Evolutionary conservation across 2,888 invertebrate species (phyloP), one percentile per base, ranked within the genome.

Genomic region (Phyto melanocephala): DNA sequence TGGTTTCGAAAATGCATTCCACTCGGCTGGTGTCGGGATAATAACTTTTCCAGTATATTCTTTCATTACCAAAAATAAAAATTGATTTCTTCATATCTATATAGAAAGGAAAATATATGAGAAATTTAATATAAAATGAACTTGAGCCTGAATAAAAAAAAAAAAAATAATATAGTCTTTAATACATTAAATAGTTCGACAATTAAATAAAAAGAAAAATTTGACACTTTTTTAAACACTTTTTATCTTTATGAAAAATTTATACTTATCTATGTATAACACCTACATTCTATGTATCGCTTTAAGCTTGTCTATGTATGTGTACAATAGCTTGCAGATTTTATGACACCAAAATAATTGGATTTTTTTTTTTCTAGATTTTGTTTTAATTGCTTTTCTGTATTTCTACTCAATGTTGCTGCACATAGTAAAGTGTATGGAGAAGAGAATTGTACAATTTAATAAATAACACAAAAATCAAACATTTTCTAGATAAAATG

Each of bases 311-410:
- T 40, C 11, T 40, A n/a, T 45, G 7, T 40, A 10, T n/a, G 54
- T 33, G 24, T 58, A 35, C 33, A 42, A 35, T 52, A 10, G 28
- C 28, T 52, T 24, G 40, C 28, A 58, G 33, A 63, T 45, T 65
- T 71, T 71, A 77, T 81, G 80, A 84, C 80, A 83, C 67, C 62
- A 67, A 67, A 75, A 67, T 84, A 83, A 81, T 83, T 83, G 76
- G 71, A 80, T 84, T 83, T 77, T 56, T 62, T 28, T 3, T 54
- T 33, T 24, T 60, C n/a, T 47, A 2, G 11, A 10, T 47, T 20
- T 10, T 10, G 8, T 50, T 60, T 68, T 68, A 60, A 62, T 52
- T 68, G 24, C 52, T 63, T 54, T 75, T 75, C 47, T 58, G 15
- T 71, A 50, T 60, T 8, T 5, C n/a, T 3, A 33, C 56, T 42